Conservation (phyloP, 2,113 vertebrate species). For the Danio rerio region GRCz12tu NC_133177.1:21239001-21239500, state of each 20-base stretch:
- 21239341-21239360: neutral
- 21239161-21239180: no score
- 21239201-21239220: no score
- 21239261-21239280: neutral
- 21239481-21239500: slow-evolving; percentile 5
- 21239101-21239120: no score
- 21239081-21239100: no score
- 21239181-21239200: no score
- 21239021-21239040: no score
- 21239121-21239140: no score
- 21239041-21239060: no score
- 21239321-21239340: neutral
- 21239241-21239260: neutral
- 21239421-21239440: slow-evolving; percentile 1
- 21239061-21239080: no score
- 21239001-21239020: no score
- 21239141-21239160: no score
- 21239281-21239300: neutral
- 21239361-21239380: slow-evolving; percentile 1
- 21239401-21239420: slow-evolving; percentile 19
- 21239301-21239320: neutral
- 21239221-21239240: neutral
- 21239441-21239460: slow-evolving; percentile 1
- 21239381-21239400: slow-evolving; percentile 11
- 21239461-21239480: neutral